phyloP scores from a whole-genome alignment of 1,140 invertebrate species.

The Trachelipus rathkii region DNA sequence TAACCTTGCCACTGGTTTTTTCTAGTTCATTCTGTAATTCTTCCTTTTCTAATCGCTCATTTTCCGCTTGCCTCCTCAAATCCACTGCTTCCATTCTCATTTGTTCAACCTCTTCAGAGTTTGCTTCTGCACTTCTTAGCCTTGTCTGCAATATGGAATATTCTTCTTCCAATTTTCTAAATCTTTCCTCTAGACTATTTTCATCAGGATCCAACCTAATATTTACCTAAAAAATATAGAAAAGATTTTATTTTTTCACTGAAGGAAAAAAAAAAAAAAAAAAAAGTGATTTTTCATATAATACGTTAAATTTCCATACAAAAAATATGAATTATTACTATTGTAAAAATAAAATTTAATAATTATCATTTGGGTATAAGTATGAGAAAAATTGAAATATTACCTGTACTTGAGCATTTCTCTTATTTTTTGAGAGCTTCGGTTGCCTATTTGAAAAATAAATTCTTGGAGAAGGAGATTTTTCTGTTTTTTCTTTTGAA shows the following conservation, averaged over 20 bases:
- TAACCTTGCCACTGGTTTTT: slow-evolving; percentile 64
- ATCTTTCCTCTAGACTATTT: background rate
- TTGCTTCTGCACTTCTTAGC: background rate
- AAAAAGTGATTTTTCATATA: too few species aligned
- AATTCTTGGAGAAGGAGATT: background rate
- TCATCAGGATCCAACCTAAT: background rate
- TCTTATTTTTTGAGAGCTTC: background rate
- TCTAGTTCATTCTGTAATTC: slow-evolving; percentile 67
- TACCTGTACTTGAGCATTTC: slow-evolving; percentile 2
- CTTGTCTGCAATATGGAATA: background rate
- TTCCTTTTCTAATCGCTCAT: slow-evolving; percentile 64
- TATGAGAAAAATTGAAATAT: background rate
- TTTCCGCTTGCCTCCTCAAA: slow-evolving; percentile 52
- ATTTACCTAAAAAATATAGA: background rate
- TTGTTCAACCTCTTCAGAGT: background rate
- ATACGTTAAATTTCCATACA: too few species aligned
- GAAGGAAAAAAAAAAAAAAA: too few species aligned
- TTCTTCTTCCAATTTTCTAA: background rate
- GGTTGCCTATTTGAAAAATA: background rate
- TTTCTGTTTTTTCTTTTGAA: background rate
- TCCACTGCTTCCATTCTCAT: slow-evolving; percentile 31
- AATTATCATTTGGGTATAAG: too few species aligned
- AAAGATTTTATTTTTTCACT: too few species aligned
- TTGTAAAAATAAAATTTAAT: too few species aligned
- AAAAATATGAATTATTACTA: too few species aligned